Percentiles rank a stretch among this genome's conserved stretches.
Conservation (phyloP, 2,113 vertebrate genomes). For the human region DNA sequence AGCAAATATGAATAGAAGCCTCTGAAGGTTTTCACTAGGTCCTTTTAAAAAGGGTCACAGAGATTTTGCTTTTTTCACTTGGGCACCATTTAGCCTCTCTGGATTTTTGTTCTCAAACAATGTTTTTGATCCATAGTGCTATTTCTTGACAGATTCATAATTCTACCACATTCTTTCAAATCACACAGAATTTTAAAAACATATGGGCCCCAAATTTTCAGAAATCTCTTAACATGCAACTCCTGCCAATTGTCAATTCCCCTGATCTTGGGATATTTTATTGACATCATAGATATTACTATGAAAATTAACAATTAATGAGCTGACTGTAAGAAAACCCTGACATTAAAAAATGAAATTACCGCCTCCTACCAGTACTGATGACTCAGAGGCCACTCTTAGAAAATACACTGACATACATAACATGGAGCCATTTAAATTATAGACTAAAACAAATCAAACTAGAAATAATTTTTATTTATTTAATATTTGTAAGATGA, state of each 20-base stretch:
- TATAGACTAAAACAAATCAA: not conserved
- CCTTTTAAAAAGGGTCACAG: not conserved
- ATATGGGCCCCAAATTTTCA: conserved; percentile 57
- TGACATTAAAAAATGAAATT: conserved; percentile 13
- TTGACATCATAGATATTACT: conserved; percentile 2
- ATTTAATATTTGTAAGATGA: conserved; percentile 27
- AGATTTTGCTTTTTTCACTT: not conserved
- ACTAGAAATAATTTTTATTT: conserved; percentile 20
- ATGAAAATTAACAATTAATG: conserved; percentile 51
- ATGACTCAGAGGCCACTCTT: not conserved
- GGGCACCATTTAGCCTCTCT: not conserved
- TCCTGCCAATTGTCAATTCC: conserved; percentile 54
- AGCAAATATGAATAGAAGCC: conserved; percentile 25
- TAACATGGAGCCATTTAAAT: not conserved
- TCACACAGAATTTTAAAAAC: conserved; percentile 69
- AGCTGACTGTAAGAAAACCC: conserved; percentile 22
- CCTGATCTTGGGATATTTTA: conserved; percentile 41
- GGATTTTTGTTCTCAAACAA: conserved; percentile 64
- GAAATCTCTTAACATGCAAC: conserved; percentile 43
- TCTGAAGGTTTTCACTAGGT: conserved; percentile 37
- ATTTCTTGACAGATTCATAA: conserved; percentile 57
- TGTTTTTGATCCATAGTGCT: conserved; percentile 42
- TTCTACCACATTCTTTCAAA: conserved; percentile 68
- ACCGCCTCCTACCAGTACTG: not conserved
- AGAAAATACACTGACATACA: conserved; percentile 9